A percentile compares a stretch with the other conserved stretches of the same genome.
Conservation (phyloP, 2,797 vertebrate genomes). For the Squalus acanthias region DNA sequence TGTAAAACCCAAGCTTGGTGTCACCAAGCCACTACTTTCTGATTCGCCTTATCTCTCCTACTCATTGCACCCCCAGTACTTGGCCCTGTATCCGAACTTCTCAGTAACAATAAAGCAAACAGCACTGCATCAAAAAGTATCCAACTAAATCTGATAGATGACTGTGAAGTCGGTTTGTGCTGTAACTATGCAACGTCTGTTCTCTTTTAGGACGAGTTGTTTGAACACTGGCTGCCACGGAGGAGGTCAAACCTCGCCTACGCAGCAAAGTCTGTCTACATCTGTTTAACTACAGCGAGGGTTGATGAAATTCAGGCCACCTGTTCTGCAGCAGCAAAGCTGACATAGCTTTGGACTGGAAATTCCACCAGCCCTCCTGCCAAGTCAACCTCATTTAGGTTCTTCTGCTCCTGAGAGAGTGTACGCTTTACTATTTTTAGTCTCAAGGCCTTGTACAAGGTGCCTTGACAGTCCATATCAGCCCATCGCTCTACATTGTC, state of each 20-base stretch:
- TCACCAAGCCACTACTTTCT: background rate
- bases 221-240: background rate
- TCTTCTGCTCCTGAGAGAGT: background rate
- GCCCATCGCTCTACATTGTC: background rate
- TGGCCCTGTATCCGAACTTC: background rate
- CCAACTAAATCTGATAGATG: background rate
- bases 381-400: background rate
- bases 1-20: background rate
- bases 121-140: background rate
- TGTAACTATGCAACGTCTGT: background rate
- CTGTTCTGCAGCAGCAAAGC: background rate
- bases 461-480: background rate
- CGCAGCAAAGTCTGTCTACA: background rate
- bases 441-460: background rate
- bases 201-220: background rate
- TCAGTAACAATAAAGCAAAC: background rate
- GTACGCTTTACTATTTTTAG: background rate
- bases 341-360: background rate
- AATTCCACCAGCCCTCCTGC: background rate
- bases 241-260: background rate
- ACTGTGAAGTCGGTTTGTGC: background rate
- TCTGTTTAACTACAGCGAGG: background rate
- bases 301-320: constrained; percentile 14
- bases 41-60: background rate
- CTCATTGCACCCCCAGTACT: background rate